A percentile compares a stretch with the other conserved stretches of the same genome.
Evolutionary conservation across 2,113 vertebrate genomes (phyloP).

Genomic region (Eubucco bourcierii): DNA sequence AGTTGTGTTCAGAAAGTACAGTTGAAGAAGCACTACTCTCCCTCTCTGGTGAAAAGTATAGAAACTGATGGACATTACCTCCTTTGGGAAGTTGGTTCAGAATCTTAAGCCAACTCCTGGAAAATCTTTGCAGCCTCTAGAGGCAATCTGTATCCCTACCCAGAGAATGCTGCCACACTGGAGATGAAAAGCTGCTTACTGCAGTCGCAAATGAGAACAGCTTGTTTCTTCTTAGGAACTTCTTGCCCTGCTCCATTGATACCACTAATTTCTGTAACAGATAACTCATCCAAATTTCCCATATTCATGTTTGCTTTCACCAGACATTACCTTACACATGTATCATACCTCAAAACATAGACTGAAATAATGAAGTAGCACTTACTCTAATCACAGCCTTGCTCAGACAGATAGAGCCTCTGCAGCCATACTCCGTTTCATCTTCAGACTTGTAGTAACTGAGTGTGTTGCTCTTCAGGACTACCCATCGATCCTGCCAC

Average conservation of each 20-base stretch:
- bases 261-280: not conserved
- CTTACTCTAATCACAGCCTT: slow-evolving; percentile 97
- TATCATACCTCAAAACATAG: not conserved
- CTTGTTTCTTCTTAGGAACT: not conserved
- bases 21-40: not conserved
- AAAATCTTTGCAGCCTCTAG: not conserved
- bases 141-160: not conserved
- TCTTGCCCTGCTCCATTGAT: not conserved
- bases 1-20: not conserved
- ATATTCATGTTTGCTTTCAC: not conserved
- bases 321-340: not conserved
- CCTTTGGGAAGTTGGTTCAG: not conserved
- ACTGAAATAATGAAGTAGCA: not conserved
- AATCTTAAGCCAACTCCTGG: accelerated
- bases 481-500: slow-evolving; percentile 98
- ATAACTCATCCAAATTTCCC: not conserved
- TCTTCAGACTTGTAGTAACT: slow-evolving; percentile 98
- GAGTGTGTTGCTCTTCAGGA: slow-evolving; percentile 90
- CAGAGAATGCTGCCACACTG: not conserved
- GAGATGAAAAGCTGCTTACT: not conserved
- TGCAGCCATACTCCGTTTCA: slow-evolving; percentile 94
- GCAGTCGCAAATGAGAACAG: not conserved
- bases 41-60: not conserved
- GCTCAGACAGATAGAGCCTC: slow-evolving; percentile 95
- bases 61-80: not conserved